A percentile compares a stretch with the other conserved stretches of the same genome.
Evolutionary conservation across 2,113 vertebrate species (phyloP).

Genomic region (Gnathonemus longibarbis): DNA sequence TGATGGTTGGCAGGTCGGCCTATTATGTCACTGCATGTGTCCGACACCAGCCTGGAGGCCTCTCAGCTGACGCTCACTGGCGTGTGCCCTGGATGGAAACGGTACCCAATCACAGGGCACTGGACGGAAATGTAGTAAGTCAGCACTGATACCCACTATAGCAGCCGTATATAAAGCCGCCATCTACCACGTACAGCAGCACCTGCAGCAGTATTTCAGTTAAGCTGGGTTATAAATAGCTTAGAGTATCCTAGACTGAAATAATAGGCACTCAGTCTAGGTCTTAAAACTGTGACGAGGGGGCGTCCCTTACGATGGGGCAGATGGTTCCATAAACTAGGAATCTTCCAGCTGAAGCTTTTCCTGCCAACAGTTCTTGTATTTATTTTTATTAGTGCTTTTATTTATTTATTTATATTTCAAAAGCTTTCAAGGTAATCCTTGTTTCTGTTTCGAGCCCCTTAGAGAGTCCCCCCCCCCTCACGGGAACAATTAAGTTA

Average conservation of each 20-base stretch:
- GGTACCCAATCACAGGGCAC: background rate
- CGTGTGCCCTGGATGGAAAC: background rate
- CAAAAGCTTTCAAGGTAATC: background rate
- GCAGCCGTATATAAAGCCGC: background rate
- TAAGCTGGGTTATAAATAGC: background rate
- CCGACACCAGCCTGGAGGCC: background rate
- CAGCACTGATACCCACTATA: background rate
- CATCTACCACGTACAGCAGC: background rate
- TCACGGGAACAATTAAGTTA: background rate
- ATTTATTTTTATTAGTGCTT: conserved; percentile 1
- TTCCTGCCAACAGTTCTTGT: background rate
- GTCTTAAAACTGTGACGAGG: background rate
- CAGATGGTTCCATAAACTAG: background rate
- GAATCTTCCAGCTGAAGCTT: background rate
- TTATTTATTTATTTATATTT: background rate
- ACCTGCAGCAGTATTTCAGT: background rate
- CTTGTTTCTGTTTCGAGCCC: background rate
- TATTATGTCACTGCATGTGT: background rate
- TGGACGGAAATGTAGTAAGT: background rate
- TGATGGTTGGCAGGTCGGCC: background rate
- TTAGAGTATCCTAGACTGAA: background rate
- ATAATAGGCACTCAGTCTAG: background rate
- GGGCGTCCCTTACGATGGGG: background rate
- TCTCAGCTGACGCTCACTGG: background rate
- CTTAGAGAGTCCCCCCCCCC: background rate